These are phyloP conservation scores for Hypotaenidia okinawae DNA, from an alignment of 2,797 vertebrate genomes.

Conservation along the genomic window DNA sequence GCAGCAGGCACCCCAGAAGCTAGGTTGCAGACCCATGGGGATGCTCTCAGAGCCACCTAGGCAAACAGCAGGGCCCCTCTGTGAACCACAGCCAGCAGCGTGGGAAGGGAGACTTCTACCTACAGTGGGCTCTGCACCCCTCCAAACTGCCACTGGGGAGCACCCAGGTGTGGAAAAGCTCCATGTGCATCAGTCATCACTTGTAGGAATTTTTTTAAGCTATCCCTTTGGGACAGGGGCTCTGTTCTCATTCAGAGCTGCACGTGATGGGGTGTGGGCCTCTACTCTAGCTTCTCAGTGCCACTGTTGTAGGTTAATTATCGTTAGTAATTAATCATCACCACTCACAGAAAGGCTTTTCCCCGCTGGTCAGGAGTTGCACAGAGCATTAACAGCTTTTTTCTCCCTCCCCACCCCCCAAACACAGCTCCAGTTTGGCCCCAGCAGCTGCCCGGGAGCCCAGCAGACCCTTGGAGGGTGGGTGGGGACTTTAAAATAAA, in stretches of 20 bases:
- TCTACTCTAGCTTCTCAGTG: background rate
- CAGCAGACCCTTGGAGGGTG: background rate
- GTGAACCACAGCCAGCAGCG: rapidly evolving
- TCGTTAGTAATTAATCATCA: slow-evolving; percentile 18
- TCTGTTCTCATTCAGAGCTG: slow-evolving; percentile 1
- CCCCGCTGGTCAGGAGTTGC: background rate
- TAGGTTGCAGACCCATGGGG: background rate
- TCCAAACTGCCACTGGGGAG: background rate
- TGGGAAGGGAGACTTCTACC: background rate
- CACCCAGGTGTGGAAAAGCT: background rate
- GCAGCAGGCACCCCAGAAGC: no score
- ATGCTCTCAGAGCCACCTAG: rapidly evolving
- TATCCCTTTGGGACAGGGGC: background rate
- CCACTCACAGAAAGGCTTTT: background rate
- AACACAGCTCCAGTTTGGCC: background rate
- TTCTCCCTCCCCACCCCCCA: background rate
- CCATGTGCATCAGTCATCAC: background rate
- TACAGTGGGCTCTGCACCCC: rapidly evolving
- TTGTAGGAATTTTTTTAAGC: background rate
- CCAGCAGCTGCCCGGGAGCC: background rate
- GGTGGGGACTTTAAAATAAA: no score
- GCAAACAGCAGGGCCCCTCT: background rate
- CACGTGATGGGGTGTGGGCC: background rate
- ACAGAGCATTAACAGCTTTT: background rate
- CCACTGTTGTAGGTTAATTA: slow-evolving; percentile 38